These are phyloP conservation scores for Bujurquina vittata DNA, from an alignment of 2,113 vertebrate genomes.

Conservation along the genomic window DNA sequence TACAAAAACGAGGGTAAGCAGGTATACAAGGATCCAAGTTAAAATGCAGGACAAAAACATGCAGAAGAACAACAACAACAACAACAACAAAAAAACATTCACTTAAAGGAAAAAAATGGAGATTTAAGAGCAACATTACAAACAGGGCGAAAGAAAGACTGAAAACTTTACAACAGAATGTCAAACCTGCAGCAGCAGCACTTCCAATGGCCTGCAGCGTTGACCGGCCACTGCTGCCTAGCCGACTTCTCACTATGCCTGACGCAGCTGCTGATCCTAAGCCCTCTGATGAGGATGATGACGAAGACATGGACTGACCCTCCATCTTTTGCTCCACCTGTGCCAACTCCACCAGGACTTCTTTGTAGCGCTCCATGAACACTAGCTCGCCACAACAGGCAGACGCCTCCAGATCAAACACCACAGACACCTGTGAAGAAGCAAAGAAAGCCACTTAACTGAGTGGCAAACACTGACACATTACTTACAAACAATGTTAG, in stretches of 20 bases:
- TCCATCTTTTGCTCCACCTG: constrained; percentile 94
- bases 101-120: too few species aligned
- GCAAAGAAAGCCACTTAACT: not conserved
- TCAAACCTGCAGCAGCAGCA: constrained; percentile 92
- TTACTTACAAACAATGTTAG: not conserved
- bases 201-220: constrained; percentile 94
- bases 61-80: too few species aligned
- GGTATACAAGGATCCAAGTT: not conserved
- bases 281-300: constrained; percentile 77
- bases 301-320: constrained; percentile 82
- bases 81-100: not conserved
- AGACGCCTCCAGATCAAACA: constrained; percentile 87
- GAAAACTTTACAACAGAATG: not conserved
- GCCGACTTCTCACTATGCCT: constrained; percentile 68
- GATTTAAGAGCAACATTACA: not conserved
- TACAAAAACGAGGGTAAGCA: not conserved
- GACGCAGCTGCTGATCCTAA: constrained; percentile 66
- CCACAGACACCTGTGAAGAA: constrained; percentile 86
- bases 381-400: constrained; percentile 87
- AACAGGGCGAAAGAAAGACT: not conserved
- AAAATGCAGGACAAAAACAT: not conserved
- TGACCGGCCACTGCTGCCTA: constrained; percentile 86
- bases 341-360: constrained; percentile 87
- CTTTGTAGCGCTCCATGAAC: constrained; percentile 93
- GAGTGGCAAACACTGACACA: not conserved